phyloP scores from a whole-genome alignment of 1,140 invertebrate genomes.

The Carcinoscorpius rotundicauda region DNA sequence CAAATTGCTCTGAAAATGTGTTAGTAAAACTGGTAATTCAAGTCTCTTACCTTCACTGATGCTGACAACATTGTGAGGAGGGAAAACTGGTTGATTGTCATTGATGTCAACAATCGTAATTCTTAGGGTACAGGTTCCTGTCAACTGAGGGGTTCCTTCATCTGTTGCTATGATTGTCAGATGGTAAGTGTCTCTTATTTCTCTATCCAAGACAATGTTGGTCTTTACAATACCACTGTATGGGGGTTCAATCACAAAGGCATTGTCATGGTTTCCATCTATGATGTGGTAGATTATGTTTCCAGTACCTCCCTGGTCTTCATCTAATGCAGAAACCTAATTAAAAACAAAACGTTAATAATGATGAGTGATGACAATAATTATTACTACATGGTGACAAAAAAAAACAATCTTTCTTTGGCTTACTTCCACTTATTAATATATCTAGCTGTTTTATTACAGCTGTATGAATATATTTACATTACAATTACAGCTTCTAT shows the following conservation, averaged over 20 bases:
- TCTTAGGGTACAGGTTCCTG: slow-evolving; percentile 71
- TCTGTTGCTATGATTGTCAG: slow-evolving; percentile 87
- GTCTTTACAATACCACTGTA: slow-evolving; percentile 87
- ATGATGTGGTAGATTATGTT: slow-evolving; percentile 85
- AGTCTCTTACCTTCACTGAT: slow-evolving; percentile 64
- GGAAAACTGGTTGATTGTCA: slow-evolving; percentile 93
- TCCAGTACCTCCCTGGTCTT: slow-evolving; percentile 70
- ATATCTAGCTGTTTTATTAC: no score
- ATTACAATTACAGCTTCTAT: no score
- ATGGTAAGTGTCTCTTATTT: slow-evolving; percentile 78
- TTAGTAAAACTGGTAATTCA: no score
- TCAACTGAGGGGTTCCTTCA: slow-evolving; percentile 81
- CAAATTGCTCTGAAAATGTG: no score
- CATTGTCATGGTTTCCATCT: slow-evolving; percentile 88
- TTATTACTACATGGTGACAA: no score
- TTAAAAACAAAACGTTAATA: no score
- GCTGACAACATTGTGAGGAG: slow-evolving; percentile 65
- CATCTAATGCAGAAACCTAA: slow-evolving; percentile 71
- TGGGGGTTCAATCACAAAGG: slow-evolving; percentile 83
- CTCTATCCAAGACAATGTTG: slow-evolving; percentile 84
- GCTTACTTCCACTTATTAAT: no score
- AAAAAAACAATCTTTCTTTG: no score
- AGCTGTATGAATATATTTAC: no score
- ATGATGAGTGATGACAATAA: no score
- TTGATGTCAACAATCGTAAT: slow-evolving; percentile 70